Evolutionary conservation across 2,113 vertebrate genomes (phyloP).

Genomic region (Ailuropoda melanoleuca): DNA sequence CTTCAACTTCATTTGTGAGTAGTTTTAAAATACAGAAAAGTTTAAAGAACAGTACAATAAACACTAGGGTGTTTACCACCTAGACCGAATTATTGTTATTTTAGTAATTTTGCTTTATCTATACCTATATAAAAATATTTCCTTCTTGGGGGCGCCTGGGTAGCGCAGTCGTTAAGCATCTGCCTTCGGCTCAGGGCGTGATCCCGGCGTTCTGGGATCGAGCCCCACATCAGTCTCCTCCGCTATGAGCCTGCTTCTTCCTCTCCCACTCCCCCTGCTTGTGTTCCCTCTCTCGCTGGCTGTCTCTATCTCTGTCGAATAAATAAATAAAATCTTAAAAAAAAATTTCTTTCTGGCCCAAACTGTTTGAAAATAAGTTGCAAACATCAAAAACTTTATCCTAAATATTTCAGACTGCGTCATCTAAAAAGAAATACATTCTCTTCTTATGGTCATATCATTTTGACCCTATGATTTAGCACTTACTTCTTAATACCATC

Average conservation of each 20-base stretch:
- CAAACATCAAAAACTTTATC: neutral
- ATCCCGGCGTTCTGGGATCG: too few species aligned
- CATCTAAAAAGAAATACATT: neutral
- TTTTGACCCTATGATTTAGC: slow-evolving; percentile 9
- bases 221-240: too few species aligned
- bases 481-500: neutral
- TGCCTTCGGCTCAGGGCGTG: too few species aligned
- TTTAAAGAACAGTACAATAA: neutral
- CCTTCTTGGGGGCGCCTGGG: too few species aligned
- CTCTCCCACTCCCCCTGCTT: too few species aligned
- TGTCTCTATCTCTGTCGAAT: too few species aligned
- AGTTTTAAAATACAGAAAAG: neutral
- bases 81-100: neutral
- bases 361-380: slow-evolving; percentile 15
- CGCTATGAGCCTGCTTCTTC: too few species aligned
- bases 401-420: neutral
- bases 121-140: neutral
- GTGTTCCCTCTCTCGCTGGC: too few species aligned
- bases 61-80: neutral
- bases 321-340: too few species aligned
- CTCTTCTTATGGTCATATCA: neutral
- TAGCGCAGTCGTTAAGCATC: too few species aligned
- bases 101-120: neutral
- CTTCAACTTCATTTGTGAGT: neutral
- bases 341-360: neutral